These are phyloP conservation scores for Podiceps cristatus DNA, from an alignment of 2,113 vertebrate species.

Conservation along the genomic window DNA sequence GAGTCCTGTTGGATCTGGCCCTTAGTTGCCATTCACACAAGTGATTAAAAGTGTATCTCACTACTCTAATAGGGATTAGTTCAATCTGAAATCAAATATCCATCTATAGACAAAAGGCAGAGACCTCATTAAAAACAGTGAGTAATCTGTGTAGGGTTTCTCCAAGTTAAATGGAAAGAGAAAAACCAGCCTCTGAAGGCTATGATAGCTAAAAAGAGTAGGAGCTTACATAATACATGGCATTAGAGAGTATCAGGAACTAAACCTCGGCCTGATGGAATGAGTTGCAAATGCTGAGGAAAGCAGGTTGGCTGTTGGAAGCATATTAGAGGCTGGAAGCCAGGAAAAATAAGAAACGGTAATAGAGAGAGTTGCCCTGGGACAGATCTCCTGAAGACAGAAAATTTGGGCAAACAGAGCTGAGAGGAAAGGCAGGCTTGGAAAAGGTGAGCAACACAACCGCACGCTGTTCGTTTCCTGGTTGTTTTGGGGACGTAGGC, in stretches of 20 bases:
- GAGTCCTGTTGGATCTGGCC: neutral
- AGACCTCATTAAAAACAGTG: neutral
- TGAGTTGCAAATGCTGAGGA: neutral
- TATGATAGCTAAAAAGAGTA: neutral
- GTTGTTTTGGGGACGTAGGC: neutral
- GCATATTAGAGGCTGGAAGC: conserved; percentile 2
- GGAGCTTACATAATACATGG: neutral
- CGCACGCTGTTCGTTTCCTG: neutral
- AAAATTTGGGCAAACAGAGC: neutral
- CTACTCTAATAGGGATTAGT: neutral
- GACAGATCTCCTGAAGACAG: neutral
- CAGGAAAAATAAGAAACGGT: conserved; percentile 17
- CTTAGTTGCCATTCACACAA: neutral
- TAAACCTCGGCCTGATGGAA: neutral
- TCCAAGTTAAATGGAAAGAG: neutral
- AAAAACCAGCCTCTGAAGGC: neutral
- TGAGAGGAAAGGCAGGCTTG: neutral
- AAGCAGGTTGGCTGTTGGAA: neutral
- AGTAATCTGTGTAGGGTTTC: neutral
- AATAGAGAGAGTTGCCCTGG: neutral
- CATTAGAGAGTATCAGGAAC: neutral
- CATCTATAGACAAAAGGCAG: neutral
- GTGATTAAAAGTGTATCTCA: neutral
- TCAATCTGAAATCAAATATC: neutral
- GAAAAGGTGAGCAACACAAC: neutral